A percentile compares a stretch with the other conserved stretches of the same genome.
Evolutionary conservation across 2,888 invertebrate species (phyloP).

Genomic region (Orchesella flavescens): DNA sequence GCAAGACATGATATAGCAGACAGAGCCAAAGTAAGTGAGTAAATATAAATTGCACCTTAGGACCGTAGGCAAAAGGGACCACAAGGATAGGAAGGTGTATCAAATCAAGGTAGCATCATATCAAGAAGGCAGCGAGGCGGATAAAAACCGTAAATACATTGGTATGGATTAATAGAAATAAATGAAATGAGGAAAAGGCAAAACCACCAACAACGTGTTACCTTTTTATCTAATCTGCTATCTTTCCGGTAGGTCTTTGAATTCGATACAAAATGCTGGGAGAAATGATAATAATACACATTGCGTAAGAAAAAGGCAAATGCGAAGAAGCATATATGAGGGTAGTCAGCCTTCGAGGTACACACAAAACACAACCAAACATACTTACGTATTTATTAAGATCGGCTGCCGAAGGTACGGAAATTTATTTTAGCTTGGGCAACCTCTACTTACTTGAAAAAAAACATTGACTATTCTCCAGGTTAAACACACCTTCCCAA

Average conservation of each 20-base stretch:
- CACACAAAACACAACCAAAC: slow-evolving; percentile 1
- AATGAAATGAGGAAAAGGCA: slow-evolving; percentile 11
- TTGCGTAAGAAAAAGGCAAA: slow-evolving; percentile 7
- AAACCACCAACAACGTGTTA: neutral
- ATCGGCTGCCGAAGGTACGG: slow-evolving; percentile 9
- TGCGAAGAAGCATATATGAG: slow-evolving; percentile 6
- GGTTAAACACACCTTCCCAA: slow-evolving; percentile 27
- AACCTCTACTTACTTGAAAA: no score
- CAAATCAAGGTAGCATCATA: slow-evolving; percentile 14
- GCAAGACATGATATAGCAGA: no score
- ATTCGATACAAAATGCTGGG: neutral
- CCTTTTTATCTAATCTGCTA: slow-evolving; percentile 49
- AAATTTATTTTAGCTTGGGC: slow-evolving; percentile 15
- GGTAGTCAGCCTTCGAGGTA: neutral
- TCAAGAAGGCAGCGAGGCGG: neutral
- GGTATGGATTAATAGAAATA: slow-evolving; percentile 42
- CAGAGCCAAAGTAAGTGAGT: neutral
- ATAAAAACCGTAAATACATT: neutral
- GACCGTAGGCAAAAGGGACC: no score
- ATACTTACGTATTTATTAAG: slow-evolving; percentile 19
- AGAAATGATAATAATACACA: slow-evolving; percentile 25
- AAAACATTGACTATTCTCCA: slow-evolving; percentile 2
- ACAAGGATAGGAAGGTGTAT: no score
- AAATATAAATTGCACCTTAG: neutral
- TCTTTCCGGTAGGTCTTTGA: slow-evolving; percentile 53